Base-by-base conservation (phyloP, 2,113 vertebrate genomes). In the Glareola pratincola region DNA sequence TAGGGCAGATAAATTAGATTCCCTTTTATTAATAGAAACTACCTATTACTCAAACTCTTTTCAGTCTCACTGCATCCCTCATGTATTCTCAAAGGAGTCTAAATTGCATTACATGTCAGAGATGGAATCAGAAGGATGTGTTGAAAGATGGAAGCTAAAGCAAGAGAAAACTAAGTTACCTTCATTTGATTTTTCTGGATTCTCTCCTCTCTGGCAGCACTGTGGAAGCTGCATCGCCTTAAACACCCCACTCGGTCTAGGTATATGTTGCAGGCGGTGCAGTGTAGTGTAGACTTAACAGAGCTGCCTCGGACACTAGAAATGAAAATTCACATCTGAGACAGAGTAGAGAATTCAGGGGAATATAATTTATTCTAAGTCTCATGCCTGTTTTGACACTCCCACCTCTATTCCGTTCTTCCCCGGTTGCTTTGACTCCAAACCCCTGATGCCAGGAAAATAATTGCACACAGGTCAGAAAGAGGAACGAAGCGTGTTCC, bases 21-120 rank as follows among this genome's bases (percentile, higher is more conserved):
- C n/a, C 48, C 63, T 79, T 92, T 90, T 76, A 95, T 94, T 94
- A 92, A 96, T 93, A 95, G 92, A 78, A 97, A 59, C 36, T 60
- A 51, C 86, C 80, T 96, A 72, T 93, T 85, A 94, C 51, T 91
- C 69, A 85, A 94, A 23, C 69, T 53, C 86, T 54, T 73, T 37
- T 53, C 62, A 69, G 43, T 36, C 87, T 91, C 69, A 5, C 10
- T 71, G 73, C 18, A 34, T 47, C 86, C 71, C 67, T 41, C 4
- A 4, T 69, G 73, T 75, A 45, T 34, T 91, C 73, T 79, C 53
- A 66, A 83, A 45, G 82, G 64, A 81, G 75, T 41, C 71, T 36
- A 23, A 95, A 94, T 41, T 76, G 62, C 51, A n/a, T 95, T 88
- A 64, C 30, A 8, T 48, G 66, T 43, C 90, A 87, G 84, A 39